Base-by-base conservation (phyloP, 1,140 invertebrate genomes). In the Thalassaphorura encarpata region DNA sequence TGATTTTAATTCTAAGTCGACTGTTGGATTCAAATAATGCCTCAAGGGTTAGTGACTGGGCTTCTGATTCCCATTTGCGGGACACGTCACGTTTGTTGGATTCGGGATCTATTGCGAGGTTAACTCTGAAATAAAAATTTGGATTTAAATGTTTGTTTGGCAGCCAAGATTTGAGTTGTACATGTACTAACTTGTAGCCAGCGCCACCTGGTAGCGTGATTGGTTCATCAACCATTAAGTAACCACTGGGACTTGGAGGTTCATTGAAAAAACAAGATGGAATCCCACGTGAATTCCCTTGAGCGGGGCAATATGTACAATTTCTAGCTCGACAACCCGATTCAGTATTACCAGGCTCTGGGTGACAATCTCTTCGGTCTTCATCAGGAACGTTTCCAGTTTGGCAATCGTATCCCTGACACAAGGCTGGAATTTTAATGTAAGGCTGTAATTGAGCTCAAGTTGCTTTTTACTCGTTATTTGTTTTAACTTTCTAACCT, bases 21-120 rank as follows among this genome's bases (percentile, higher is more conserved):
- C 40, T 24, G n/a, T 58, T 29, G 3, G 56, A 52, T 26, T 58
- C 31, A 31, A 48, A 29, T 33, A 39, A 43, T 11, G 52, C 52
- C n/a, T 49, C 15, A 19, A 49, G 49, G 18, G 31, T 51, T n/a
- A 36, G 33, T n/a, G 33, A 11, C 33, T 36, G 11, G 11, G 33
- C 33, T 36, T 36, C 33, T 11, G 11, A 11, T 11, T 36, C 33
- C 33, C 33, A 36, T n/a, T n/a, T 11, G 33, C 11, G 33, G 11
- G 11, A 11, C 11, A 36, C n/a, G 11, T n/a, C 11, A n/a, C 33
- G 33, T n/a, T n/a, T n/a, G n/a, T 11, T 11, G 33, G 11, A n/a
- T 11, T 36, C 33, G 33, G 33, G 33, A 11, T 11, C 33, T 11
- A 11, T 11, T 36, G 11, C 11, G 33, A 36, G 33, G 33, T 36